phyloP scores from a whole-genome alignment of 2,113 vertebrate genomes.

The Hippopotamus amphibius region DNA sequence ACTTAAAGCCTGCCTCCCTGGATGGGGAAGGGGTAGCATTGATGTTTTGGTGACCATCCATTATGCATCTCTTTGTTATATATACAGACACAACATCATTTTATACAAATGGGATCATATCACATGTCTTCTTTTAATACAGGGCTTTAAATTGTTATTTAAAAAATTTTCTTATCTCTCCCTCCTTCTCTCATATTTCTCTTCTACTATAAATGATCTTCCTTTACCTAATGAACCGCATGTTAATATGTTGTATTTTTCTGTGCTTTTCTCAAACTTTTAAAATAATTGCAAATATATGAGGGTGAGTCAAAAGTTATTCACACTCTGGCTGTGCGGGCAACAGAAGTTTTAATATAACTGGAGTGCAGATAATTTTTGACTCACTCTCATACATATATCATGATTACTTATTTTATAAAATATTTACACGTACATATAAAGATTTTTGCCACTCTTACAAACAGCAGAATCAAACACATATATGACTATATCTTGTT shows the following conservation, averaged over 20 bases:
- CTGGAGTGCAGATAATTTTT: too few relatives aligned
- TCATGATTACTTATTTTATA: neutral
- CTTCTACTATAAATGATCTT: neutral
- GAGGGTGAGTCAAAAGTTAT: too few relatives aligned
- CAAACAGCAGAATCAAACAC: neutral
- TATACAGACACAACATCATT: neutral
- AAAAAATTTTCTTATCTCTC: neutral
- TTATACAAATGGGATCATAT: neutral
- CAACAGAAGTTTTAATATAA: too few relatives aligned
- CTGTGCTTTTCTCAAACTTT: neutral
- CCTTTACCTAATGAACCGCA: neutral
- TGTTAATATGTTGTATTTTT: conserved; percentile 11
- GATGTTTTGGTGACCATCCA: neutral
- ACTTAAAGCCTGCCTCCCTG: neutral
- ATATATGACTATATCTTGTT: neutral
- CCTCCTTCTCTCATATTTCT: neutral
- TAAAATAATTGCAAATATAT: conserved; percentile 15
- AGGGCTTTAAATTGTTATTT: neutral
- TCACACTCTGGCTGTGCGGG: too few relatives aligned
- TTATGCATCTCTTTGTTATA: neutral
- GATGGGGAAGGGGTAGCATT: neutral
- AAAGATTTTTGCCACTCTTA: neutral
- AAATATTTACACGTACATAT: neutral
- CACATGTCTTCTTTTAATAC: neutral
- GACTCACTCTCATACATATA: neutral